phyloP scores from a whole-genome alignment of 2,888 invertebrate genomes.

The Lagria hirta region DNA sequence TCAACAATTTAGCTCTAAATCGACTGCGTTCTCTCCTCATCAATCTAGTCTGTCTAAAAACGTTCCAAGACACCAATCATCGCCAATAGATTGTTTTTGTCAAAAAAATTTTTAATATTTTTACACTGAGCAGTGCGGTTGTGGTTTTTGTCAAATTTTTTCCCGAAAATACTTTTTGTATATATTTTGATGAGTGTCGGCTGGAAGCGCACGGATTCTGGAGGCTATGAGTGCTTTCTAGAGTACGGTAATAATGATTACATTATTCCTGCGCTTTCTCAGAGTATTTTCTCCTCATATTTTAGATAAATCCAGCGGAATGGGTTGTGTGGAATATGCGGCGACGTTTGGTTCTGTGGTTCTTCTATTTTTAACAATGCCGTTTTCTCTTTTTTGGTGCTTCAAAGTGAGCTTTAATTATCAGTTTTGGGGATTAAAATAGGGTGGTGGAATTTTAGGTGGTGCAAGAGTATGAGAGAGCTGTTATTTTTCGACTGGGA shows the following conservation, averaged over 20 bases:
- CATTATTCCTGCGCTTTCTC: background rate
- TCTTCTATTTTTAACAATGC: slow-evolving; percentile 74
- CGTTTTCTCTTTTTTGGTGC: slow-evolving; percentile 81
- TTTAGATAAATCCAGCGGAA: slow-evolving; percentile 66
- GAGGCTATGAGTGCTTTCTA: slow-evolving; percentile 69
- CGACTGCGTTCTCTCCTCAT: slow-evolving; percentile 7
- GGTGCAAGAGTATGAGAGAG: slow-evolving; percentile 84
- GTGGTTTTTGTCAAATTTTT: slow-evolving; percentile 3
- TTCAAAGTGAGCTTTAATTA: slow-evolving; percentile 67
- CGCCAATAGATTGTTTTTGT: slow-evolving; percentile 13
- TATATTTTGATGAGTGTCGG: slow-evolving; percentile 61
- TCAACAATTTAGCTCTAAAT: slow-evolving; percentile 19
- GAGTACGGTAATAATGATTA: slow-evolving; percentile 72
- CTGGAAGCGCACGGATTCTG: slow-evolving; percentile 66
- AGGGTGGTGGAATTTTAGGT: slow-evolving; percentile 57
- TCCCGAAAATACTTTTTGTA: background rate
- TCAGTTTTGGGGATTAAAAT: background rate
- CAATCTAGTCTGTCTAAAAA: slow-evolving; percentile 10
- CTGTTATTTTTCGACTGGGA: slow-evolving; percentile 86
- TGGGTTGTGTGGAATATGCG: slow-evolving; percentile 69
- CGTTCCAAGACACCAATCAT: slow-evolving; percentile 6
- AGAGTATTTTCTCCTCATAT: slow-evolving; percentile 17
- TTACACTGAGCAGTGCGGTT: too few species aligned
- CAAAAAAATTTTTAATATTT: slow-evolving; percentile 5
- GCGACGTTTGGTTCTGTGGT: slow-evolving; percentile 73